These are phyloP conservation scores for Pristionchus mayeri DNA, from an alignment of 2,888 invertebrate species.

Conservation along the genomic window DNA sequence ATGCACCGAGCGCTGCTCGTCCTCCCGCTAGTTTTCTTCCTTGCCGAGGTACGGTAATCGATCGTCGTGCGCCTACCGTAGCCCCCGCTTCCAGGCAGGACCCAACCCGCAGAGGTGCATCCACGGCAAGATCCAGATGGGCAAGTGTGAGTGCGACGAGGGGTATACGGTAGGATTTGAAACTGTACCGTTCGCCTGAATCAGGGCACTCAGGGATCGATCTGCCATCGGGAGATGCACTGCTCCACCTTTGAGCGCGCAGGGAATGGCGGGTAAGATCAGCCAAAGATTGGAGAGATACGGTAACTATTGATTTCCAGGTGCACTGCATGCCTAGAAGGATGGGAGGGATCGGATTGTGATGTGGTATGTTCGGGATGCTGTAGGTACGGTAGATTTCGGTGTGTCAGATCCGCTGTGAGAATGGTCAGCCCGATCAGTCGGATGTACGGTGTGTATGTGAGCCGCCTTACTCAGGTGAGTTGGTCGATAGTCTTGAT, in stretches of 20 bases:
- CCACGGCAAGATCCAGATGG: conserved; percentile 13
- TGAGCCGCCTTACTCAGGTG: conserved; percentile 31
- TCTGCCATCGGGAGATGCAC: conserved; percentile 43
- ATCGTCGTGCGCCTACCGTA: neutral
- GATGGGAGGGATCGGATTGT: conserved; percentile 16
- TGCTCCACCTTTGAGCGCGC: neutral
- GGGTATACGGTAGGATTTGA: conserved; percentile 38
- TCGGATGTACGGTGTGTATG: neutral
- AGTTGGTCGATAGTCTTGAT: conserved; percentile 14
- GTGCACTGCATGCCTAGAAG: neutral
- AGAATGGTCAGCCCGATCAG: neutral
- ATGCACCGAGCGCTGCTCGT: conserved; percentile 1
- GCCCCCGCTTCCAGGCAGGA: neutral
- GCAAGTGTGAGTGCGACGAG: conserved; percentile 36
- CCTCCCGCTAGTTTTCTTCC: neutral
- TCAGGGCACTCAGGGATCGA: conserved; percentile 40
- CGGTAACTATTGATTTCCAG: neutral
- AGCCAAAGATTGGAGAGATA: neutral
- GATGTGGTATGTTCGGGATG: no score
- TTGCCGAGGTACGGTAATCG: conserved; percentile 10
- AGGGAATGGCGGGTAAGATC: neutral
- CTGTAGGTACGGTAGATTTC: conserved; percentile 3
- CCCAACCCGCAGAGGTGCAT: conserved; percentile 27
- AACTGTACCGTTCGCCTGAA: neutral
- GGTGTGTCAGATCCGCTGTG: neutral